These are phyloP conservation scores for Kryptopterus vitreolus DNA, from an alignment of 2,797 vertebrate genomes.

Conservation along the genomic window DNA sequence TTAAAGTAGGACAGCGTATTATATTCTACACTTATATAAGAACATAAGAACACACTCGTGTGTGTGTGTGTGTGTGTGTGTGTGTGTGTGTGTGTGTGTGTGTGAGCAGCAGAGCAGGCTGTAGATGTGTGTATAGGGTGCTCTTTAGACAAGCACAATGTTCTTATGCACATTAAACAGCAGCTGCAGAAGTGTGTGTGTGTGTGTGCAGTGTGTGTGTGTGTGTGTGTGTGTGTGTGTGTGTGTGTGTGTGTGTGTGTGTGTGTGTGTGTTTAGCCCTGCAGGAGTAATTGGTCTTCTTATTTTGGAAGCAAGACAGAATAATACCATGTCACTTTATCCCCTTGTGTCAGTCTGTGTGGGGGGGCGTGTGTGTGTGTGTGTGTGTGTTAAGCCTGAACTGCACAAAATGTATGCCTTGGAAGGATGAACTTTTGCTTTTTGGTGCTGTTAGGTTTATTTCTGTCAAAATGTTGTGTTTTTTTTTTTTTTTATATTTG, in stretches of 20 bases:
- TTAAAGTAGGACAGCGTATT: constrained; percentile 20
- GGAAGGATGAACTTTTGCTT: neutral
- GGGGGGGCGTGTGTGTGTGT: neutral
- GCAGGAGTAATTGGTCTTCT: constrained; percentile 24
- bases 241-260: constrained; percentile 4
- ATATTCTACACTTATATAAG: constrained; percentile 31
- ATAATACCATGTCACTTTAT: constrained; percentile 53
- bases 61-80: neutral
- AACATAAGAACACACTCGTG: neutral
- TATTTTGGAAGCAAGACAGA: constrained; percentile 27
- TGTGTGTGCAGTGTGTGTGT: constrained; percentile 14
- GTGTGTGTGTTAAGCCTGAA: constrained; percentile 2
- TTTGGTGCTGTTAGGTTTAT: neutral
- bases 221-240: constrained; percentile 19
- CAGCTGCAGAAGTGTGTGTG: neutral
- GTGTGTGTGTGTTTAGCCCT: constrained; percentile 19
- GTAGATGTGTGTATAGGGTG: neutral
- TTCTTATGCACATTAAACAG: constrained; percentile 25
- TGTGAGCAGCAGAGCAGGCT: neutral
- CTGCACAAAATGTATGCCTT: neutral
- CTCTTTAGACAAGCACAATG: constrained; percentile 14
- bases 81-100: constrained; percentile 10
- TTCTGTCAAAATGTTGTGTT: too few relatives aligned
- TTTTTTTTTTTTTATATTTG: neutral
- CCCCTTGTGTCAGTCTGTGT: neutral